phyloP scores from a whole-genome alignment of 2,888 invertebrate genomes.

The Danaus chrysippus region DNA sequence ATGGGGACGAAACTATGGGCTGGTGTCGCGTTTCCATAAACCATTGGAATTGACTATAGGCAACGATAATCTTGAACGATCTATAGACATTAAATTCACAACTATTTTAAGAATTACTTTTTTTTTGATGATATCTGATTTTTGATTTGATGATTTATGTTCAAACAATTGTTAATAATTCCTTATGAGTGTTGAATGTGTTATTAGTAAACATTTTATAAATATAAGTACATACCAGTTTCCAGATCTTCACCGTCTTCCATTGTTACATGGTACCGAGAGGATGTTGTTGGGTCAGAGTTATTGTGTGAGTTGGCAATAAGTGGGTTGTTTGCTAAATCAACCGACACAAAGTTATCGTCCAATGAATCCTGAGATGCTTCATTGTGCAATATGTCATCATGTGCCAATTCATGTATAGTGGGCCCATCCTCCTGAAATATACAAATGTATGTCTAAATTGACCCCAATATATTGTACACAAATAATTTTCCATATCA shows the following conservation, averaged over 20 bases:
- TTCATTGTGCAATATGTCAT: constrained; percentile 61
- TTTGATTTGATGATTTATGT: constrained; percentile 8
- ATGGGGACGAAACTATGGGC: constrained; percentile 52
- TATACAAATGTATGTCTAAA: constrained; percentile 1
- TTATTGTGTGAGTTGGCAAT: constrained; percentile 27
- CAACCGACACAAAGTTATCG: constrained; percentile 50
- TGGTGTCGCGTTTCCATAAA: constrained; percentile 39
- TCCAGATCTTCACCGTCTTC: constrained; percentile 68
- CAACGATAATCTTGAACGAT: constrained; percentile 47
- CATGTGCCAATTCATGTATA: constrained; percentile 72
- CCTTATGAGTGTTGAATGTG: not conserved
- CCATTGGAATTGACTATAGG: constrained; percentile 41
- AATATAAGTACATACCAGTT: constrained; percentile 43
- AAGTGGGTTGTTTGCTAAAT: constrained; percentile 38
- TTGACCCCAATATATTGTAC: constrained; percentile 3
- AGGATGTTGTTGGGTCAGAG: constrained; percentile 42
- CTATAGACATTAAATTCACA: constrained; percentile 39
- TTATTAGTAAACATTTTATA: not conserved
- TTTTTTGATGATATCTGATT: not conserved
- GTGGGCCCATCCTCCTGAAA: constrained; percentile 74
- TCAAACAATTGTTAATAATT: not conserved
- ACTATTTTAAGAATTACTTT: constrained; percentile 10
- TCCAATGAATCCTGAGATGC: constrained; percentile 53
- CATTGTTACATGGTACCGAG: constrained; percentile 68
- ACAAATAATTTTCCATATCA: constrained; percentile 6